Evolutionary conservation across 2,888 invertebrate genomes (phyloP).

Genomic region (Argyresthia albistria): DNA sequence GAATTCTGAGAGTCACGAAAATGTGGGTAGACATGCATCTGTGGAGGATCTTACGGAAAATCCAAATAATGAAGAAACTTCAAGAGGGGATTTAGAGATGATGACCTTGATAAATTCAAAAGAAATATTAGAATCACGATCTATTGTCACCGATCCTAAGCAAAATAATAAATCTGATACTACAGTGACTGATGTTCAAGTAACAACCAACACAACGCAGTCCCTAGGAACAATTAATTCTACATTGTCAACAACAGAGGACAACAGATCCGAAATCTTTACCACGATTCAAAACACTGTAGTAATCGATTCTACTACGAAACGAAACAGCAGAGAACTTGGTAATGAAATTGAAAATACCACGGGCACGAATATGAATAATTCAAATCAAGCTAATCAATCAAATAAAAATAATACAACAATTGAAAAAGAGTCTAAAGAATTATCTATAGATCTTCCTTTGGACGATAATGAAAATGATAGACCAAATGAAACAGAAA

Average conservation of each 20-base stretch:
- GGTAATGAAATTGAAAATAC: neutral
- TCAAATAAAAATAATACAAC: neutral
- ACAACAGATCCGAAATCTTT: neutral
- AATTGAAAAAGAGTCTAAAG: conserved; percentile 18
- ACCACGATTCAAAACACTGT: neutral
- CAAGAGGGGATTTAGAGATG: conserved; percentile 20
- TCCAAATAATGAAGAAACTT: conserved; percentile 11
- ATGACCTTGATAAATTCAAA: conserved; percentile 16
- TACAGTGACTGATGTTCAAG: conserved; percentile 9
- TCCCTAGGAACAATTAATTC: neutral
- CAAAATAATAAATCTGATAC: conserved; percentile 15
- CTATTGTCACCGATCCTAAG: conserved; percentile 8
- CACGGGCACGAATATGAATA: neutral
- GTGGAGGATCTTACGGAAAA: conserved; percentile 25
- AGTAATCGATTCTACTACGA: neutral
- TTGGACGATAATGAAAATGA: conserved; percentile 5
- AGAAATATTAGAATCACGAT: conserved; percentile 26
- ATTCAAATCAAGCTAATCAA: neutral
- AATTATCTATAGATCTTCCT: conserved; percentile 19
- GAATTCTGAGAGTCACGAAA: neutral
- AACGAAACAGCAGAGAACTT: no score
- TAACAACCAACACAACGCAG: neutral
- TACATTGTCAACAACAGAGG: neutral
- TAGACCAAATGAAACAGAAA: neutral
- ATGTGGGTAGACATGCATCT: conserved; percentile 5